Conservation (phyloP, 37 sponge, comb jelly and placozoan genomes). For the Lycopodina hypogea region DNA sequence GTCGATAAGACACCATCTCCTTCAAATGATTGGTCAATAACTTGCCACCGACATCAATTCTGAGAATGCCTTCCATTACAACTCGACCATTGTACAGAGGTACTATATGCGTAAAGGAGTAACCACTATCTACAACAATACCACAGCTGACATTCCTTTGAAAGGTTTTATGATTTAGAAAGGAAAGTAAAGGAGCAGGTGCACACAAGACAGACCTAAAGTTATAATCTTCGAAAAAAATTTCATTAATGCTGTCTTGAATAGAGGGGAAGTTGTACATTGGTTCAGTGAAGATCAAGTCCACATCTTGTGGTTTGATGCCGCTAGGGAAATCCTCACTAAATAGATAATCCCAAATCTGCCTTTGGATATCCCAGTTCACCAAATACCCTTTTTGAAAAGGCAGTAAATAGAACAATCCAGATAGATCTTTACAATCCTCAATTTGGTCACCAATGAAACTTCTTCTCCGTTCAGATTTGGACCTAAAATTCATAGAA, state of each 20-base stretch:
- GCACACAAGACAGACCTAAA: conserved; percentile 72
- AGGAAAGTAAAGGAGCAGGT: conserved; percentile 66
- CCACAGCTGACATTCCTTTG: conserved; percentile 50
- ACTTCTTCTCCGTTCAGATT: conserved; percentile 76
- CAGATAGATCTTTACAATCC: conserved; percentile 88
- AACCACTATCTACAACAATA: conserved; percentile 87
- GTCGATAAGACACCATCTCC: conserved; percentile 93
- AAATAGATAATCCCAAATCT: conserved; percentile 89
- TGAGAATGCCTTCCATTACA: conserved; percentile 48
- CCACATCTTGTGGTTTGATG: conserved; percentile 33
- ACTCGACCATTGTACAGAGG: conserved; percentile 70
- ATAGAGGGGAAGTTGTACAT: conserved; percentile 91
- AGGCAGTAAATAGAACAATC: conserved; percentile 78
- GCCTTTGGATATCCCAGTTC: conserved; percentile 95
- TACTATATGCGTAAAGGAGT: conserved; percentile 95
- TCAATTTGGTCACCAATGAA: conserved; percentile 87
- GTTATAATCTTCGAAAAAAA: conserved; percentile 90
- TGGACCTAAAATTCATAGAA: conserved; percentile 67
- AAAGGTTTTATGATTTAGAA: conserved; percentile 43
- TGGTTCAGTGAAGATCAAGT: conserved; percentile 88
- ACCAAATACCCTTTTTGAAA: conserved; percentile 95
- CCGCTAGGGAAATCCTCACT: conserved; percentile 41
- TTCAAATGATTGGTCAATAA: conserved; percentile 92
- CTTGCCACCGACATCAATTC: conserved; percentile 97
- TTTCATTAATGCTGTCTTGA: conserved; percentile 82